phyloP scores from a whole-genome alignment of 2,888 invertebrate genomes.

The Drosophila ezoana region DNA sequence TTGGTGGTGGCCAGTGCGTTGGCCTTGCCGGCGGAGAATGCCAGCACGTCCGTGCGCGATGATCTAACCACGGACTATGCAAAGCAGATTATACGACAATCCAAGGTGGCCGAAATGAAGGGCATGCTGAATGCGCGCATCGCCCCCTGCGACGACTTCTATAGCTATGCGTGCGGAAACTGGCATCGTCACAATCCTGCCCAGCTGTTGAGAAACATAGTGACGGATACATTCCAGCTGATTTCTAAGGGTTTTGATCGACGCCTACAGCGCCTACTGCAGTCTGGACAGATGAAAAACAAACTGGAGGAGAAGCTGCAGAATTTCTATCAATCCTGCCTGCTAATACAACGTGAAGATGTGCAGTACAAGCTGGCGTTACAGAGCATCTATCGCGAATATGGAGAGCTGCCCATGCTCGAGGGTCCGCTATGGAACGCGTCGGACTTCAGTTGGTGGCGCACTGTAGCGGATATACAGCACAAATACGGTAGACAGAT shows the following conservation, averaged over 20 bases:
- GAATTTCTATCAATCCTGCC: constrained; percentile 77
- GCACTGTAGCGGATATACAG: constrained; percentile 68
- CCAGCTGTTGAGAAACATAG: constrained; percentile 50
- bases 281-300: constrained; percentile 18
- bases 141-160: constrained; percentile 93
- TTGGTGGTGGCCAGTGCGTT: background rate
- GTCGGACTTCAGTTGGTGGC: constrained; percentile 77
- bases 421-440: constrained; percentile 57
- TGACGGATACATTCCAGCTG: constrained; percentile 69
- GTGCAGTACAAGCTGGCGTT: constrained; percentile 60
- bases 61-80: constrained; percentile 57
- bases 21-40: constrained; percentile 12
- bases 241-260: constrained; percentile 70
- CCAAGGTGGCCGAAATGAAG: constrained; percentile 89
- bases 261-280: constrained; percentile 54
- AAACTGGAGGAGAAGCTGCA: constrained; percentile 69
- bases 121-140: constrained; percentile 89
- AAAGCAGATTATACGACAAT: constrained; percentile 86
- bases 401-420: constrained; percentile 69
- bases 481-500: constrained; percentile 73
- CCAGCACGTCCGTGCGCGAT: background rate
- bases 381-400: constrained; percentile 58
- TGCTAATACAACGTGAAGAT: constrained; percentile 43
- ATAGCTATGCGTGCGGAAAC: constrained; percentile 93
- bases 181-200: constrained; percentile 86